Conservation (phyloP, 2,797 vertebrate genomes). For the Aphelocoma californica region DNA sequence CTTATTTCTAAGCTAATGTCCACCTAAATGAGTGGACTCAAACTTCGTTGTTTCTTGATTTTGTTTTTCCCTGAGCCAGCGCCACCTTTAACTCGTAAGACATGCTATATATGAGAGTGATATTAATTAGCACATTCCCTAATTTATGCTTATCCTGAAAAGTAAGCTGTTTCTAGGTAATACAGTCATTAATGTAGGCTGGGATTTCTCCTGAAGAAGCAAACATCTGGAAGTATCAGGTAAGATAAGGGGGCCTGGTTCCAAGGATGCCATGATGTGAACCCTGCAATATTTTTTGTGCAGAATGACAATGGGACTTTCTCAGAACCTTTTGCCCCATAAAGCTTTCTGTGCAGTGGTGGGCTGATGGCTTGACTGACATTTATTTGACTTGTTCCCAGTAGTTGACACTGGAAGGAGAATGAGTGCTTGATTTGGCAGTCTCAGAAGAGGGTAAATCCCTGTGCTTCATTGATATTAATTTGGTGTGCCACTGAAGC, state of each 20-base stretch:
- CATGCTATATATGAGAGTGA: not conserved
- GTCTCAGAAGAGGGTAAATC: conserved; percentile 30
- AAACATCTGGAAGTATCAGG: not conserved
- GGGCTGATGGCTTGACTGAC: not conserved
- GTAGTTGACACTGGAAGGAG: not conserved
- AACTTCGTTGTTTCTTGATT: not conserved
- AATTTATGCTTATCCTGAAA: not conserved
- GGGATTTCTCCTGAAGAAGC: not conserved
- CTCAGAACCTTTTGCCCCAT: not conserved
- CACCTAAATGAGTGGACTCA: not conserved
- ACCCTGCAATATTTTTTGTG: not conserved
- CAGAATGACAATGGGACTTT: not conserved
- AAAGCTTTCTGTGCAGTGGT: not conserved
- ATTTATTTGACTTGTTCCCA: not conserved
- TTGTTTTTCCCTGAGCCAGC: not conserved
- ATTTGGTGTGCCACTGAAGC: not conserved
- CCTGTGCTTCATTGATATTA: conserved; percentile 19
- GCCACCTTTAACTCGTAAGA: not conserved
- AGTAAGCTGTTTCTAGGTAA: not conserved
- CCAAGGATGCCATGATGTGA: not conserved
- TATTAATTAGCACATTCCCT: not conserved
- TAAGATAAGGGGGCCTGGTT: not conserved
- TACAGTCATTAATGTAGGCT: not conserved
- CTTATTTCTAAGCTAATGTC: not conserved
- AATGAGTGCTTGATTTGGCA: conserved; percentile 10